Evolutionary conservation across 1,140 invertebrate species (phyloP).

Genomic region (Drosophila melanogaster): Release_6_plus_ISO1_MT NT_033779.5:194501-195000

Average conservation of each 20-base stretch:
- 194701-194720: conserved; percentile 72
- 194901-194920: conserved; percentile 67
- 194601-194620: not conserved
- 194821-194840: conserved; percentile 68
- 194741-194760: conserved; percentile 75
- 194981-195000: conserved; percentile 57
- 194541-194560: conserved; percentile 24
- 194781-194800: not conserved
- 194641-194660: conserved; percentile 62
- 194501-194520: conserved; percentile 49
- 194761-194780: conserved; percentile 64
- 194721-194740: conserved; percentile 75
- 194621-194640: conserved; percentile 56
- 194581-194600: not conserved
- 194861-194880: conserved; percentile 5
- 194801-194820: conserved; percentile 55
- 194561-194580: conserved; percentile 2
- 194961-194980: conserved; percentile 14
- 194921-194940: conserved; percentile 52
- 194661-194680: conserved; percentile 25
- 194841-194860: conserved; percentile 71
- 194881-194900: conserved; percentile 21
- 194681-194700: not conserved
- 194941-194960: conserved; percentile 67
- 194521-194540: conserved; percentile 14